Percentiles rank a stretch among this genome's conserved stretches.
phyloP scores from a whole-genome alignment of 1,140 invertebrate species.

The Gonioctena quinquepunctata region DNA sequence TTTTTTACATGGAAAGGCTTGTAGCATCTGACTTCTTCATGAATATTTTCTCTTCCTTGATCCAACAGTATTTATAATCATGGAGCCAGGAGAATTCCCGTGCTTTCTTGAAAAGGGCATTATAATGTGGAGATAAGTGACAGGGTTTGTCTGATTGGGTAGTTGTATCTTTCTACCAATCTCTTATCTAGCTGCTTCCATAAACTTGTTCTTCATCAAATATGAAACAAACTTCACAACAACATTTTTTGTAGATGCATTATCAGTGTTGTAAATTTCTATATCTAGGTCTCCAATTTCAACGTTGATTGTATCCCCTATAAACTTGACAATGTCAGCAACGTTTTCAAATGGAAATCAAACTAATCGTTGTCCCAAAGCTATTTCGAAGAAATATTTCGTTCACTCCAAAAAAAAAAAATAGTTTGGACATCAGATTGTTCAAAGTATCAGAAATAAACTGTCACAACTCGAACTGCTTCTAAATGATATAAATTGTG shows the following conservation, averaged over 20 bases:
- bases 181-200: neutral
- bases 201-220: neutral
- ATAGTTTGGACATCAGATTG: too few species aligned
- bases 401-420: too few species aligned
- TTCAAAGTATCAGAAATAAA: too few species aligned
- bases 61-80: too few species aligned
- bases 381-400: too few species aligned
- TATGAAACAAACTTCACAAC: neutral
- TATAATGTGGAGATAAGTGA: neutral
- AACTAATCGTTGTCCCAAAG: too few species aligned
- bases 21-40: neutral
- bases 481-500: too few species aligned
- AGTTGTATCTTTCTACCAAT: neutral
- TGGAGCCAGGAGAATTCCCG: neutral
- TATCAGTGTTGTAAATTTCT: neutral
- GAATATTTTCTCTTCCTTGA: too few species aligned
- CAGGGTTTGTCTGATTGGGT: neutral
- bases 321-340: neutral
- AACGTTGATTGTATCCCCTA: neutral
- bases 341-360: too few species aligned
- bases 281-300: neutral
- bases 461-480: too few species aligned
- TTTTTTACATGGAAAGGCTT: neutral
- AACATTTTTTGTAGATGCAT: neutral
- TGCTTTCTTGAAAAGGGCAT: neutral